phyloP scores from a whole-genome alignment of 2,888 invertebrate genomes.

The Fragum fragum region DNA sequence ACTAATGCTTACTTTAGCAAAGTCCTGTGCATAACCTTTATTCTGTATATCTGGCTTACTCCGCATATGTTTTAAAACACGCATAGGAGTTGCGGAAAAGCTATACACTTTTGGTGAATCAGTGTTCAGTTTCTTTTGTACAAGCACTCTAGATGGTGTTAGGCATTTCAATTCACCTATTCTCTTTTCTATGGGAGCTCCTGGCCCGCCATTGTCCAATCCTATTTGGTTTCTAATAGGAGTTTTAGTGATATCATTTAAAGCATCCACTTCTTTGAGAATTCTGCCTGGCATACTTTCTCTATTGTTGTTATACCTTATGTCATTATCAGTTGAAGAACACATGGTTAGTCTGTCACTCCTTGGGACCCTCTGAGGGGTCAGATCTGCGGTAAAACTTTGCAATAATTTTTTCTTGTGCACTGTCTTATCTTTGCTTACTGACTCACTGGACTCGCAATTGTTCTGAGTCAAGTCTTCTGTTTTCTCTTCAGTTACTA shows the following conservation, averaged over 20 bases:
- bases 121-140: neutral
- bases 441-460: no score
- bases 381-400: neutral
- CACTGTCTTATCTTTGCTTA: neutral
- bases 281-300: neutral
- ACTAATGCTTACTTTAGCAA: neutral
- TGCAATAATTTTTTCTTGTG: neutral
- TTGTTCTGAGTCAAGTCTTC: neutral
- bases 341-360: neutral
- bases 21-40: neutral
- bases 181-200: neutral
- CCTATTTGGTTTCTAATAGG: neutral
- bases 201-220: neutral
- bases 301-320: neutral
- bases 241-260: neutral
- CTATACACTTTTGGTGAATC: neutral
- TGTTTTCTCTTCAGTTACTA: constrained; percentile 2
- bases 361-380: neutral
- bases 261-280: neutral
- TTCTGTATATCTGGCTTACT: neutral
- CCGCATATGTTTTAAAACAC: constrained; percentile 7
- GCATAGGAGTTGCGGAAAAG: constrained; percentile 3
- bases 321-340: neutral
- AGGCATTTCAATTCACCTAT: neutral
- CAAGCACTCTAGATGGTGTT: neutral